phyloP scores from a whole-genome alignment of 2,797 vertebrate genomes.

The Antennarius maculatus region DNA sequence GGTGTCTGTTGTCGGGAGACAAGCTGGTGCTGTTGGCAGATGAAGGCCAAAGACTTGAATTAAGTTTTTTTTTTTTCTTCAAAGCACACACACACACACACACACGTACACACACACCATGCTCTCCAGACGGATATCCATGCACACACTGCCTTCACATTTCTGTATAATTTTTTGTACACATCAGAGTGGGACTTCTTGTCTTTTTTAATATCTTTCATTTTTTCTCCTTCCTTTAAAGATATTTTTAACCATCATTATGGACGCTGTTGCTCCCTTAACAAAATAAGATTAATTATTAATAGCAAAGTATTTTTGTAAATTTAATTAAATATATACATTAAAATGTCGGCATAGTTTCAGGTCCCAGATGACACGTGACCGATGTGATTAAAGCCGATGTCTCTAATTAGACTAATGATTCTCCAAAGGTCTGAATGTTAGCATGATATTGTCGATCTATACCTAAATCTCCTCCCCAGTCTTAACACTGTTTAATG shows the following conservation, averaged over 20 bases:
- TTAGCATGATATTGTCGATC: neutral
- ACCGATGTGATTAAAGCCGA: no score
- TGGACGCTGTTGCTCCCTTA: neutral
- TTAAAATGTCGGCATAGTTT: no score
- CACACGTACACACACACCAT: no score
- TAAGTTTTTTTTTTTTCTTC: neutral
- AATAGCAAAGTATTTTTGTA: neutral
- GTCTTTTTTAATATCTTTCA: neutral
- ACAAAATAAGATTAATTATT: slow-evolving; percentile 4
- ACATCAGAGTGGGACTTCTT: no score
- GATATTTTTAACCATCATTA: neutral
- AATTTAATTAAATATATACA: no score
- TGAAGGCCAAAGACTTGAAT: slow-evolving; percentile 35
- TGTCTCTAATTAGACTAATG: no score
- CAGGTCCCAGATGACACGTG: no score
- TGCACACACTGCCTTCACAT: no score
- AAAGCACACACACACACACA: neutral
- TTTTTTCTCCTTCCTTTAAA: neutral
- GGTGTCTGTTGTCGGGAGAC: slow-evolving; percentile 37
- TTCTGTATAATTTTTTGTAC: no score
- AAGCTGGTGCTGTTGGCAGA: slow-evolving; percentile 39
- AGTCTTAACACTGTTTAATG: slow-evolving; percentile 4
- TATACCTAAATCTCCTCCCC: neutral
- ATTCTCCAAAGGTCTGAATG: no score
- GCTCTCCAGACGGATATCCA: no score